Conservation (phyloP, 2,888 invertebrate species). For the Mellilla xanthometata region DNA sequence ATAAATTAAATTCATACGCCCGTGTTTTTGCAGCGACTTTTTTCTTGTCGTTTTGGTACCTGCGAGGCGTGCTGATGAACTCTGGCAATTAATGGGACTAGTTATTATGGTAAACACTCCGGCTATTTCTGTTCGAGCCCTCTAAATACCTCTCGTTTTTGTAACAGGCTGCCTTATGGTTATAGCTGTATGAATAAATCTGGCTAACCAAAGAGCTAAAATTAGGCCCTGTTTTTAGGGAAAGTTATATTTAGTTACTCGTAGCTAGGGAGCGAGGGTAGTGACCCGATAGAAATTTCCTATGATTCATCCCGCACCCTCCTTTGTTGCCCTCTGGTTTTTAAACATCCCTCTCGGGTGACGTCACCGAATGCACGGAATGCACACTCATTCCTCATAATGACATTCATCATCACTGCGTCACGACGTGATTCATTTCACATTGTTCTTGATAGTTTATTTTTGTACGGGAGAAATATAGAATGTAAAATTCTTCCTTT, state of each 20-base stretch:
- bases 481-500: slow-evolving; percentile 19
- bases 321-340: slow-evolving; percentile 59
- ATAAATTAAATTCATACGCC: slow-evolving; percentile 45
- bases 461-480: slow-evolving; percentile 38
- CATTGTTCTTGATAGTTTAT: slow-evolving; percentile 46
- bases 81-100: slow-evolving; percentile 24
- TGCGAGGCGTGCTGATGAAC: slow-evolving; percentile 33
- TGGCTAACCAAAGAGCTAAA: slow-evolving; percentile 40
- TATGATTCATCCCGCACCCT: slow-evolving; percentile 79
- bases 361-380: slow-evolving; percentile 68
- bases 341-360: slow-evolving; percentile 62
- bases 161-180: slow-evolving; percentile 30
- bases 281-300: slow-evolving; percentile 68
- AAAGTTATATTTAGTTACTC: slow-evolving; percentile 62
- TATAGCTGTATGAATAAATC: slow-evolving; percentile 35
- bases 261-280: slow-evolving; percentile 62
- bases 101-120: slow-evolving; percentile 14
- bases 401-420: slow-evolving; percentile 60
- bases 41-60: slow-evolving; percentile 37
- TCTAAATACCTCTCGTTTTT: slow-evolving; percentile 36
- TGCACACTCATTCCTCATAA: slow-evolving; percentile 47
- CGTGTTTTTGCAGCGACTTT: slow-evolving; percentile 34
- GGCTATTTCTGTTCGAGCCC: slow-evolving; percentile 29
- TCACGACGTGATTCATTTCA: slow-evolving; percentile 65
- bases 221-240: slow-evolving; percentile 50